Evolutionary conservation across 2,797 vertebrate genomes (phyloP).

Genomic region (Amniataba percoides): DNA sequence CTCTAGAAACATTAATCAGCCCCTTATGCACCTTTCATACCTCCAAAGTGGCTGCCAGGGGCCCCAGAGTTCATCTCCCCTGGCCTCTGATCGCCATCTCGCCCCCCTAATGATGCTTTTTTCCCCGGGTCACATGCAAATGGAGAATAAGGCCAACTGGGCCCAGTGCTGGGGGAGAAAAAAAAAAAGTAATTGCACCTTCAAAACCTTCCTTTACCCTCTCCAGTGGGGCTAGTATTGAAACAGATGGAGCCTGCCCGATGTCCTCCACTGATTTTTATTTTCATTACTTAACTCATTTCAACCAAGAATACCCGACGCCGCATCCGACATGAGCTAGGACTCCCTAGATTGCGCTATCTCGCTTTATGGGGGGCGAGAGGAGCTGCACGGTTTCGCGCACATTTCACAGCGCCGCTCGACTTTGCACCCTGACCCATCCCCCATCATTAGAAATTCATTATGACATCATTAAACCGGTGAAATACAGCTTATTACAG

Average conservation of each 20-base stretch:
- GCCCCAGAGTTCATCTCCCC: constrained; percentile 65
- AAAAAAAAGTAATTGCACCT: constrained; percentile 69
- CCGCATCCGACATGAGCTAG: constrained; percentile 12
- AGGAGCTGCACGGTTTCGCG: constrained; percentile 3
- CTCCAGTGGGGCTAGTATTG: constrained; percentile 44
- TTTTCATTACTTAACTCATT: constrained; percentile 55
- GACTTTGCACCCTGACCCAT: constrained; percentile 44
- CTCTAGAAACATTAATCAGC: constrained; percentile 78
- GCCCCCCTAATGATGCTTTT: constrained; percentile 74
- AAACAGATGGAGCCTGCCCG: constrained; percentile 68
- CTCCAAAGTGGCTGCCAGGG: constrained; percentile 39
- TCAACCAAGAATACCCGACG: constrained; percentile 27
- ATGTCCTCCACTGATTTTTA: constrained; percentile 65
- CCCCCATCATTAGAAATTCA: constrained; percentile 84
- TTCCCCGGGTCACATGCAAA: constrained; percentile 68
- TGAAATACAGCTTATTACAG: constrained; percentile 81
- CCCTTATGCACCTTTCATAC: constrained; percentile 48
- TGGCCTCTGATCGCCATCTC: constrained; percentile 56
- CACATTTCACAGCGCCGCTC: constrained; percentile 25
- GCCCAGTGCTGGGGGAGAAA: background rate
- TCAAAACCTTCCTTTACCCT: constrained; percentile 47
- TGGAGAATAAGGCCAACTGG: constrained; percentile 48
- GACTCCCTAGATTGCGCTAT: constrained; percentile 40
- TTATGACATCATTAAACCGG: constrained; percentile 84
- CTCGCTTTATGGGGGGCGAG: background rate